Evolutionary conservation across 2,797 vertebrate genomes (phyloP).

Genomic region (Bradypodion pumilum): DNA sequence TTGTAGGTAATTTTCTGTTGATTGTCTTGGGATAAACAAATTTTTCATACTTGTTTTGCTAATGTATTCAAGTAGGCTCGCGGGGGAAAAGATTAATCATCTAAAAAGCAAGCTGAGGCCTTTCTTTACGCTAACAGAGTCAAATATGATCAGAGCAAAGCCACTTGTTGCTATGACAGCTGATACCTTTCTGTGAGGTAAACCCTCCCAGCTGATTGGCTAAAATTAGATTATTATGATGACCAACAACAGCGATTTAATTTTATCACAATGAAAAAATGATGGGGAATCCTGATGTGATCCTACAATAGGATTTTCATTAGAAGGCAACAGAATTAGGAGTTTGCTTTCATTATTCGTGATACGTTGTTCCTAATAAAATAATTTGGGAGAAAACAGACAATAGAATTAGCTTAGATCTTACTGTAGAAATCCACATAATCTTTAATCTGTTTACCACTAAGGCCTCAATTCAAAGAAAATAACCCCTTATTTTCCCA

Average conservation of each 20-base stretch:
- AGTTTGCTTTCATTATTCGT: conserved; percentile 76
- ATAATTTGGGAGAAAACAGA: conserved; percentile 73
- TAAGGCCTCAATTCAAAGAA: conserved; percentile 68
- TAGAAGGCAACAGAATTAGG: conserved; percentile 71
- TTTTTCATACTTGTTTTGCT: conserved; percentile 82
- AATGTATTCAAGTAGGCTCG: conserved; percentile 83
- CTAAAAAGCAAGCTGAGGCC: conserved; percentile 79
- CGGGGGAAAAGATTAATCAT: conserved; percentile 87
- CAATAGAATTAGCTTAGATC: conserved; percentile 70
- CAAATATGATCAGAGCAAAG: conserved; percentile 75
- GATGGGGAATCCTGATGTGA: conserved; percentile 75
- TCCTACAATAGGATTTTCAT: conserved; percentile 80
- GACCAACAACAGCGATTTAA: conserved; percentile 80
- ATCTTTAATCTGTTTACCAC: conserved; percentile 70
- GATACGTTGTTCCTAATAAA: conserved; percentile 77
- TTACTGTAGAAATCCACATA: conserved; percentile 69
- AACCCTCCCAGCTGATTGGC: conserved; percentile 83
- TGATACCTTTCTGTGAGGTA: conserved; percentile 78
- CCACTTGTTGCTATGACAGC: conserved; percentile 80
- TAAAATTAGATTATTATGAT: conserved; percentile 78
- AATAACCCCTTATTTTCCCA: conserved; percentile 70
- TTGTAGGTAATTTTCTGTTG: conserved; percentile 87
- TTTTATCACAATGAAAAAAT: conserved; percentile 76
- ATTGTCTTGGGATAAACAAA: conserved; percentile 88
- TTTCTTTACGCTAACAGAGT: conserved; percentile 78